These are phyloP conservation scores for Nemotelus nigrinus DNA, from an alignment of 2,888 invertebrate species.

Conservation along the genomic window DNA sequence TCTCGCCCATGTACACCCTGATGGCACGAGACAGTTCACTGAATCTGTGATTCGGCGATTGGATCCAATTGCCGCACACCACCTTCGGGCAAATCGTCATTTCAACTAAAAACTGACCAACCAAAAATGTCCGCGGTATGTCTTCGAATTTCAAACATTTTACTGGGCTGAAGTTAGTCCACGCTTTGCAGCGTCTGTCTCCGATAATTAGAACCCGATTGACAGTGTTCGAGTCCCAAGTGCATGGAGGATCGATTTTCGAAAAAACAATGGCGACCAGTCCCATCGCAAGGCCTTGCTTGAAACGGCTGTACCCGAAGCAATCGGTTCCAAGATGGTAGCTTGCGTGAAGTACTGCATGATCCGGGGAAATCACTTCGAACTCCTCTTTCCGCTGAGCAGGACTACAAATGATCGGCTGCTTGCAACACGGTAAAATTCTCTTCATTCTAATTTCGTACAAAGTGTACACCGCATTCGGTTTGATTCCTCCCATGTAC, in stretches of 20 bases:
- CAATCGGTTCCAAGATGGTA: constrained; percentile 58
- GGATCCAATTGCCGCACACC: constrained; percentile 57
- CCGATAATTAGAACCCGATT: constrained; percentile 61
- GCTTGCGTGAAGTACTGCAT: constrained; percentile 57
- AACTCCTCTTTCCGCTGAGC: constrained; percentile 54
- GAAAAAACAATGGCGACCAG: constrained; percentile 58
- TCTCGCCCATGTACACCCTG: constrained; percentile 53
- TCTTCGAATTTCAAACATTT: constrained; percentile 56
- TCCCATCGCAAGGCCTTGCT: constrained; percentile 60
- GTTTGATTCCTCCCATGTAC: constrained; percentile 56
- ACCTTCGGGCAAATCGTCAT: constrained; percentile 52
- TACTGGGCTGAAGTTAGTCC: constrained; percentile 56
- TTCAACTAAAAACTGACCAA: constrained; percentile 59
- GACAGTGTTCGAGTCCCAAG: constrained; percentile 58
- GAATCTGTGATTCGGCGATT: constrained; percentile 57
- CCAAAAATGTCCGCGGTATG: constrained; percentile 57
- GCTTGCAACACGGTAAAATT: constrained; percentile 56
- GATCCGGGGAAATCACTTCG: constrained; percentile 58
- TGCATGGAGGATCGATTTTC: constrained; percentile 61
- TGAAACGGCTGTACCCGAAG: constrained; percentile 57
- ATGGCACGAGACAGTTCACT: constrained; percentile 57
- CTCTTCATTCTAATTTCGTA: constrained; percentile 58
- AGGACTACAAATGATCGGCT: constrained; percentile 54
- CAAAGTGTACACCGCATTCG: constrained; percentile 54
- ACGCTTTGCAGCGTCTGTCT: constrained; percentile 57